Conservation (phyloP, 2,113 vertebrate species). For the Microtus ochrogaster region DNA sequence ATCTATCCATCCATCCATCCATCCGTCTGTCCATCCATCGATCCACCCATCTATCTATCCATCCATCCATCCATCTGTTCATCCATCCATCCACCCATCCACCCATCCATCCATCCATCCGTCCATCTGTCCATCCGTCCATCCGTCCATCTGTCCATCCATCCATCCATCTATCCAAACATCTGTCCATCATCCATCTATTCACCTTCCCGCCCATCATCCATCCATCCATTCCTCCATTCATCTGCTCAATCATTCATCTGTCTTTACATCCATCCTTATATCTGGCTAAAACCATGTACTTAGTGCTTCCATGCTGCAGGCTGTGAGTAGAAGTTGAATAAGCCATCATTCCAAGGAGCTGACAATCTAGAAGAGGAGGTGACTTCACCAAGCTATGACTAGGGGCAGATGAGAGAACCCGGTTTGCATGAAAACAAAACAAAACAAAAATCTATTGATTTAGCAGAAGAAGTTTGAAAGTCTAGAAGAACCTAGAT, state of each 20-base stretch:
- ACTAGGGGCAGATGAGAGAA: background rate
- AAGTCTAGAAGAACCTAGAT: background rate
- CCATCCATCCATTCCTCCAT: background rate
- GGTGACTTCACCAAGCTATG: too few relatives aligned
- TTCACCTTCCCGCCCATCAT: too few relatives aligned
- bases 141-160: fast-evolving
- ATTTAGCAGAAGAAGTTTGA: background rate
- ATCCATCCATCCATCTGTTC: too few relatives aligned
- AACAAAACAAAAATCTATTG: background rate
- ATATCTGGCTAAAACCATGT: background rate
- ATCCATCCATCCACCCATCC: too few relatives aligned
- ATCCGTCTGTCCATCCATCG: too few relatives aligned
- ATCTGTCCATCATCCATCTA: too few relatives aligned
- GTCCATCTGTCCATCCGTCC: too few relatives aligned
- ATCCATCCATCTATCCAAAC: too few relatives aligned
- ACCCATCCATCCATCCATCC: too few relatives aligned
- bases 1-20: too few relatives aligned
- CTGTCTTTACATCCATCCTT: background rate
- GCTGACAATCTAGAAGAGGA: background rate
- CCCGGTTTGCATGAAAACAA: background rate
- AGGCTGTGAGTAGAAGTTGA: background rate
- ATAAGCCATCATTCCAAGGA: background rate
- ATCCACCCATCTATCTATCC: too few relatives aligned
- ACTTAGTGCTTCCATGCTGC: too few relatives aligned
- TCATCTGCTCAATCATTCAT: background rate